Base-by-base conservation (phyloP, 2,797 vertebrate genomes). In the Scolopax bukidnonensis region DNA sequence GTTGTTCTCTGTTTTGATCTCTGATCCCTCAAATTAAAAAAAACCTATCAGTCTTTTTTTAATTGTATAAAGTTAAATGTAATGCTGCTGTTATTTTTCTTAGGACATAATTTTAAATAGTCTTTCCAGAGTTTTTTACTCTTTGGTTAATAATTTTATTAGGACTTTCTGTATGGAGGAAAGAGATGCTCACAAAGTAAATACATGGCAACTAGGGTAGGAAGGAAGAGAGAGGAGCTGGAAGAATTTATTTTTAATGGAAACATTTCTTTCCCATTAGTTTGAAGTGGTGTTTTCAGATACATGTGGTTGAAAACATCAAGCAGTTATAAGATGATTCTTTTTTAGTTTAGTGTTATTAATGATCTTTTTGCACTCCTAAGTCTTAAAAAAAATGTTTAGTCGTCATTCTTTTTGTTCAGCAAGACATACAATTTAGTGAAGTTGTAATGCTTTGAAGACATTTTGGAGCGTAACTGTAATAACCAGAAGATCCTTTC, bases 401-500 rank as follows among this genome's bases (percentile, higher is more conserved):
- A 86, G 53, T 80, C 56, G 53, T 85, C 51, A 54, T 85, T 83
- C 32, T 73, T 94, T 91, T 91, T 90, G 70, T 81, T 91, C 79
- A 74, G 57, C 3, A 4, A 75, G 69, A 47, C 33, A 32, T 57
- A 40, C 4, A 10, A 75, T 84, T 84, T 79, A 67, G 51, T 77
- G 17, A 25, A 67, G 30, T 60, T 84, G 23, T 89, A 71, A 53
- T 68, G 69, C 69, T 87, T 71, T 92, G 83, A 90, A 91, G 64
- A 87, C 38, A 81, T 77, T 93, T 81, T 50, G 13, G n/a, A 81
- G 21, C 63, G n/a, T 73, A 78, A 69, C 38, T 90, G 30, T 78
- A 90, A 87, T 82, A 94, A 78, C 54, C 74, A 88, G 63, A 81
- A 90, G 69, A 90, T 90, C 43, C 21, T 76, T 90, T 95, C 90